Evolutionary conservation across 2,888 invertebrate genomes (phyloP), one percentile per base, ranked within the genome.

Genomic region (Leptodirus hochenwartii): DNA sequence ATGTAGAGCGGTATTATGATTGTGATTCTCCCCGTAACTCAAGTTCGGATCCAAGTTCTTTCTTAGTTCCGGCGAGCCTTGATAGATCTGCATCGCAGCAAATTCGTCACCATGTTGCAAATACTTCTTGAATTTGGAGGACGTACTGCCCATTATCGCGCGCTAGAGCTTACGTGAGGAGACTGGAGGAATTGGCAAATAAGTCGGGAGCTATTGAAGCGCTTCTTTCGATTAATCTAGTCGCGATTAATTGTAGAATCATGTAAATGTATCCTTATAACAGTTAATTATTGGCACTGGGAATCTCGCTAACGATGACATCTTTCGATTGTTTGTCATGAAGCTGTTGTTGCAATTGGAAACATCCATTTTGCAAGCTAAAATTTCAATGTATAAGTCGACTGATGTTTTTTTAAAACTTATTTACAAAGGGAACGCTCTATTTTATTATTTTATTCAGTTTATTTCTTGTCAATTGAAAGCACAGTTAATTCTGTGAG

Each of bases 91-190:
- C 59, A 74, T 62, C 11, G 71, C 72, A 29, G 72, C 69, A 46
- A 68, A 70, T 49, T 74, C 74, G 48, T 74, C 73, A 16, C 73
- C 73, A 55, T 69, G 65, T 47, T 69, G 68, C 29, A 74, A 57
- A 48, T 71, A 67, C 44, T 71, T 72, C 41, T 70, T 67, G 47
- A 74, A 71, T 50, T 74, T 74, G 17, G 70, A 69, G 20, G 69
- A 69, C 25, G 69, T 59, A 48, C 68, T 72, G 37, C 74, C 74
- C 74, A 74, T 74, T 20, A 20, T 20, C n/a, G 20, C n/a, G n/a
- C n/a, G 20, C n/a, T 20, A 20, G n/a, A 20, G 20, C 20, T 20
- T n/a, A 20, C 8, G 8, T 20, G n/a, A n/a, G n/a, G n/a, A n/a
- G n/a, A n/a, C n/a, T n/a, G n/a, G n/a, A n/a, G n/a, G n/a, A n/a